Base-by-base conservation (phyloP, 2,888 invertebrate genomes). In the Dynastes maya region DNA sequence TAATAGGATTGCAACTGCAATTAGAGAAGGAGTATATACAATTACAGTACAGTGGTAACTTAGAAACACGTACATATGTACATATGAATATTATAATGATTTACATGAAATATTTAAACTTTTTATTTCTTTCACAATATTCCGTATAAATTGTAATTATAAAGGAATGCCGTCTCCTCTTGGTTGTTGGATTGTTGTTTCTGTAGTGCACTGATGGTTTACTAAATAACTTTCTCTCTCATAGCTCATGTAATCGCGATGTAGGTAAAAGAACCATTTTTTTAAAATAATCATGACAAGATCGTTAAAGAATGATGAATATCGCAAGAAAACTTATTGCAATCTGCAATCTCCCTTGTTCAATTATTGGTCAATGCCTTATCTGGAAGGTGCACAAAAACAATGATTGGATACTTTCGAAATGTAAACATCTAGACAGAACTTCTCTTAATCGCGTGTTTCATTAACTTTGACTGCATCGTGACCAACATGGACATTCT, bases 391-490 rank as follows among this genome's bases (percentile, higher is more conserved):
- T 22, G 13, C 32, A 37, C 37, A 58, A 32, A 16, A 71, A 71
- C 58, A 16, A 53, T 58, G 37, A 58, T 37, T 22, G 37, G 9
- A 32, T 37, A 37, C 22, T 22, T 55, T 8, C 55, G 16, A 37
- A 29, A 32, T 13, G 55, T 13, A 8, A 16, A 8, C 29, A 32
- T 32, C 55, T 55, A 5, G 6, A n/a, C 2, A n/a, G 29, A 55
- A 11, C 55, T n/a, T 9, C 16, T 22, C n/a, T 71, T 37, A 71
- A 58, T 71, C 40, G 37, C 22, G 22, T 71, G 40, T 37, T 71
- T 55, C 53, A 71, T 55, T 71, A 71, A 71, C 71, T 53, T n/a
- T n/a, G 3, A 70, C 22, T 70, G n/a, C 53, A n/a, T 68, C 13
- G 32, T 53, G 37, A 53, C 1, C 37, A n/a, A 58, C 32, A 16